phyloP scores from a whole-genome alignment of 1,140 invertebrate genomes.

The Brachionus rotundiformis region DNA sequence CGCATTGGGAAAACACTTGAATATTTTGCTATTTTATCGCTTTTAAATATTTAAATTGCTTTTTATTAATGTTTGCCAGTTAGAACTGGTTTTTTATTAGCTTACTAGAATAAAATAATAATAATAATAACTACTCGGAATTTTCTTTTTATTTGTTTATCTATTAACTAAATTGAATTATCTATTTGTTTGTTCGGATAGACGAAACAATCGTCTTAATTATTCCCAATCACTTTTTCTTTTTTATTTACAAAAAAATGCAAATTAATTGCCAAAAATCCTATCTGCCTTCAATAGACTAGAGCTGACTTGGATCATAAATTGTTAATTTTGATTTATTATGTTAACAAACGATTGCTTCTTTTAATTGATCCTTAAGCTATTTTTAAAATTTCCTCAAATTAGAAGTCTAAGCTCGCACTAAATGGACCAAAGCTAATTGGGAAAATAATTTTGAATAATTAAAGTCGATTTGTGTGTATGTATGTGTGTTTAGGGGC shows the following conservation, averaged over 20 bases:
- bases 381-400: neutral
- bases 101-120: neutral
- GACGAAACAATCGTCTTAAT: neutral
- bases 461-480: no score
- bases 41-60: constrained; percentile 44
- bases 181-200: neutral
- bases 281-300: neutral
- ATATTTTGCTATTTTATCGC: constrained; percentile 17
- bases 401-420: neutral
- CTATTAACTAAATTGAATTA: neutral
- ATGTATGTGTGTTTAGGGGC: no score
- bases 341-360: neutral
- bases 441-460: no score
- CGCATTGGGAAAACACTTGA: constrained; percentile 22
- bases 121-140: neutral
- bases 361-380: neutral
- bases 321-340: neutral
- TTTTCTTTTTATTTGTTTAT: neutral
- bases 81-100: neutral
- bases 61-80: constrained; percentile 30
- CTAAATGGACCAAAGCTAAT: neutral
- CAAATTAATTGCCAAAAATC: neutral
- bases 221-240: neutral
- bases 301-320: neutral
- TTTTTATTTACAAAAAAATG: neutral